Conservation (phyloP, 2,113 vertebrate genomes). For the Podiceps cristatus region DNA sequence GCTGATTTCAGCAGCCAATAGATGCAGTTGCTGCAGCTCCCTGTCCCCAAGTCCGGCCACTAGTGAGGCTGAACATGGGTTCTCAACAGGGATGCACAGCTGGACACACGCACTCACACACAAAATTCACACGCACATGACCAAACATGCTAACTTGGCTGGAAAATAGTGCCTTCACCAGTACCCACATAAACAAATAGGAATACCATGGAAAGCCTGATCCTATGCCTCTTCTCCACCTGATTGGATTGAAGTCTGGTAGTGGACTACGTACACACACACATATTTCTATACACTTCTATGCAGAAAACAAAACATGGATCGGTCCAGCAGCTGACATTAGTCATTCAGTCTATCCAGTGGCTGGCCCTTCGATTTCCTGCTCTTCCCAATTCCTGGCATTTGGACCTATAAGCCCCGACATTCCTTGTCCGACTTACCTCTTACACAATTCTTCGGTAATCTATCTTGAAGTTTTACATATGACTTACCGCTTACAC, state of each 20-base stretch:
- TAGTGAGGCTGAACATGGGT: neutral
- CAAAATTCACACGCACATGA: neutral
- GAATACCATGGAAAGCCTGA: neutral
- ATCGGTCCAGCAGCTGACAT: neutral
- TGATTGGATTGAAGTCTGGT: neutral
- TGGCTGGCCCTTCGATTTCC: neutral
- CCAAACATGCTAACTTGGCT: neutral
- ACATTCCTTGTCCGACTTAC: neutral
- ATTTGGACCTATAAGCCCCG: neutral
- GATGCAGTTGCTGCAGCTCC: neutral
- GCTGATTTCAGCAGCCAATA: fast-evolving
- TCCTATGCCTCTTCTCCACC: neutral
- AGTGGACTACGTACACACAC: neutral
- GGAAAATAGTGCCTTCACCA: neutral
- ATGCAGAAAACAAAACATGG: neutral
- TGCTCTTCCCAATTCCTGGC: neutral
- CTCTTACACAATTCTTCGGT: too few species aligned
- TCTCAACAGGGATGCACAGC: neutral
- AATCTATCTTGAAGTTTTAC: too few species aligned
- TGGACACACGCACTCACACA: neutral
- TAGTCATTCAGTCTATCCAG: neutral
- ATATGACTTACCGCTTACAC: too few species aligned
- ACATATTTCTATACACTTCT: too few species aligned
- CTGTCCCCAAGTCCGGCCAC: neutral
- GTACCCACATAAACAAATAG: neutral